Evolutionary conservation across 1,140 invertebrate species (phyloP).

Genomic region (Schlechtendalia chinensis): DNA sequence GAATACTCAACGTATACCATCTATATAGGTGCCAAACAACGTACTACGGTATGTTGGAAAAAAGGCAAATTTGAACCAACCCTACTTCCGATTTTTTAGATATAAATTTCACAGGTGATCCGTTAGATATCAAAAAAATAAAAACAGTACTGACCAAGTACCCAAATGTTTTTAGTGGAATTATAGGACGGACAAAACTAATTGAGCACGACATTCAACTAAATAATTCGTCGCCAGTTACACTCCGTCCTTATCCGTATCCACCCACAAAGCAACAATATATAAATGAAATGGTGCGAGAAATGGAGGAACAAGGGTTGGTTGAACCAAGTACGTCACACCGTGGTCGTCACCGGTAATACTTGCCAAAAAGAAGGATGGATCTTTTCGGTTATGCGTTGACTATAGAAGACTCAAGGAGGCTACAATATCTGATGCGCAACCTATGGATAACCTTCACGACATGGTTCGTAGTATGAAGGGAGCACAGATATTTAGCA

Average conservation of each 20-base stretch:
- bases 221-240: too few relatives aligned
- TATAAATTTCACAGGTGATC: not conserved
- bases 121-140: not conserved
- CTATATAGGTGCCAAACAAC: too few relatives aligned
- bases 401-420: constrained; percentile 56
- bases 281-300: constrained; percentile 2
- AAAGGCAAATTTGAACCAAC: too few relatives aligned
- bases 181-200: too few relatives aligned
- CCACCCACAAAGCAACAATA: not conserved
- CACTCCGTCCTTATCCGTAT: too few relatives aligned
- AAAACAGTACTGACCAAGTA: not conserved
- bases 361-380: constrained; percentile 58
- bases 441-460: not conserved
- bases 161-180: constrained; percentile 5
- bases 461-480: not conserved
- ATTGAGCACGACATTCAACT: too few relatives aligned
- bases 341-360: constrained; percentile 53
- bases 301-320: constrained; percentile 19
- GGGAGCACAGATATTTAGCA: not conserved
- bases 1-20: too few relatives aligned
- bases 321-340: constrained; percentile 12
- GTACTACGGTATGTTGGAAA: too few relatives aligned
- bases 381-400: constrained; percentile 56
- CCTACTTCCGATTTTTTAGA: not conserved
- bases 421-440: not conserved